Conservation (phyloP, 2,113 vertebrate species). For the Rhinoptilus africanus region DNA sequence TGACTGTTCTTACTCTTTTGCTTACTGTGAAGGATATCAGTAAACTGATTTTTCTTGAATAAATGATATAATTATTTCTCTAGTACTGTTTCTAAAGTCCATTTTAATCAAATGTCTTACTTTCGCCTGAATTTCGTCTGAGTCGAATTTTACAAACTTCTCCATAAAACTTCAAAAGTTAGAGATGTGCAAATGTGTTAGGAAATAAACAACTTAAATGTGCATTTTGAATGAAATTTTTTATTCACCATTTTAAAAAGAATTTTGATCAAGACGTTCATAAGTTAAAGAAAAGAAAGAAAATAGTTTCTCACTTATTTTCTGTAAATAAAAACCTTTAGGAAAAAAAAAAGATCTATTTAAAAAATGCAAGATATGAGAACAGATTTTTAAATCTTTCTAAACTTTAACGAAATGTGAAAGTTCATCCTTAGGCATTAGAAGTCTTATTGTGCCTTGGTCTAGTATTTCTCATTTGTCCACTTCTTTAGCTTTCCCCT, state of each 20-base stretch:
- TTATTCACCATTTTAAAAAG: not conserved
- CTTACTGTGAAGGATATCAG: not conserved
- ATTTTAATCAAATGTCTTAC: not conserved
- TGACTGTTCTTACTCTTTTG: not conserved
- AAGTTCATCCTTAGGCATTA: slow-evolving; percentile 15
- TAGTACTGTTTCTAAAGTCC: not conserved
- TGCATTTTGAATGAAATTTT: not conserved
- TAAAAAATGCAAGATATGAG: not conserved
- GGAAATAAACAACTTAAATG: not conserved
- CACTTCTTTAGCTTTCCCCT: slow-evolving; percentile 5
- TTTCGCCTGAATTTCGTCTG: not conserved
- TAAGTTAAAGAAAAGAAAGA: not conserved
- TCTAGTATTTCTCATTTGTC: not conserved
- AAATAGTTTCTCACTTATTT: not conserved
- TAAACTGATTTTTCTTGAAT: not conserved
- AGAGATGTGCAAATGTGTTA: not conserved
- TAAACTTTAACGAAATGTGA: slow-evolving; percentile 32
- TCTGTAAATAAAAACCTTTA: not conserved
- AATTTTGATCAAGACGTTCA: not conserved
- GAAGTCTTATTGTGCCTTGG: not conserved
- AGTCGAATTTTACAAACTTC: not conserved
- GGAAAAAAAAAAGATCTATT: not conserved
- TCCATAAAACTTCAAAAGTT: not conserved
- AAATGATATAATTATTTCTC: not conserved
- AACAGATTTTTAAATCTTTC: not conserved